Percentiles rank a stretch among this genome's conserved stretches.
These are phyloP conservation scores for Scaptomyza reducta DNA, from an alignment of 2,888 invertebrate species.

Conservation along the genomic window DNA sequence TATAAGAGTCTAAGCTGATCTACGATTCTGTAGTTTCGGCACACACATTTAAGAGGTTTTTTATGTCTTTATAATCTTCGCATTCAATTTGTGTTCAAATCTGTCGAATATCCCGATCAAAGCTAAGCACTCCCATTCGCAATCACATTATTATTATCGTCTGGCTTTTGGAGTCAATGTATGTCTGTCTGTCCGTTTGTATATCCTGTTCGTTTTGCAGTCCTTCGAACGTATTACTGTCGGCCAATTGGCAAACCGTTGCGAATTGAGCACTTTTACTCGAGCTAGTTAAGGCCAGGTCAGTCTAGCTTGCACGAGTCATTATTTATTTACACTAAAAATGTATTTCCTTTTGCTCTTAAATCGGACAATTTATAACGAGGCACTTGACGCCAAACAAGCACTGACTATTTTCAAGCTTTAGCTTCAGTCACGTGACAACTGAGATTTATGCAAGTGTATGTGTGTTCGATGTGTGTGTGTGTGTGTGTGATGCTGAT, in stretches of 20 bases:
- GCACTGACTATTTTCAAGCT: conserved; percentile 33
- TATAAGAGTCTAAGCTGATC: no score
- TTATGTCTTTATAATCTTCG: not conserved
- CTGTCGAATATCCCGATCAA: conserved; percentile 5
- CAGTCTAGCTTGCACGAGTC: conserved; percentile 47
- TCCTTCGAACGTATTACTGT: conserved; percentile 35
- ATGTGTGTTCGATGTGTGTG: conserved; percentile 10
- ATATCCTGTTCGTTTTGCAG: conserved; percentile 27
- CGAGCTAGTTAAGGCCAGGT: not conserved
- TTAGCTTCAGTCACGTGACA: conserved; percentile 61
- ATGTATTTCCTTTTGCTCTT: conserved; percentile 75
- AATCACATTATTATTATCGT: conserved; percentile 10
- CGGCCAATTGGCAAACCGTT: conserved; percentile 47
- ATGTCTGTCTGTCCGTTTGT: conserved; percentile 7
- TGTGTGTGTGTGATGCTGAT: conserved; percentile 14
- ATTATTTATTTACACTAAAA: conserved; percentile 79
- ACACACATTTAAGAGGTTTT: no score
- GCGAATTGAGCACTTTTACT: conserved; percentile 52
- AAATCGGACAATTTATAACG: conserved; percentile 79
- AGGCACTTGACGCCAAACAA: conserved; percentile 72
- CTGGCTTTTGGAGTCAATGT: conserved; percentile 4
- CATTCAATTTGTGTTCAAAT: conserved; percentile 10
- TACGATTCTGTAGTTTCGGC: no score
- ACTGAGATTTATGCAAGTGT: conserved; percentile 52
- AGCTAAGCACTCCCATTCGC: conserved; percentile 2